Base-by-base conservation (phyloP, 1,140 invertebrate genomes). In the Diprion similis region DNA sequence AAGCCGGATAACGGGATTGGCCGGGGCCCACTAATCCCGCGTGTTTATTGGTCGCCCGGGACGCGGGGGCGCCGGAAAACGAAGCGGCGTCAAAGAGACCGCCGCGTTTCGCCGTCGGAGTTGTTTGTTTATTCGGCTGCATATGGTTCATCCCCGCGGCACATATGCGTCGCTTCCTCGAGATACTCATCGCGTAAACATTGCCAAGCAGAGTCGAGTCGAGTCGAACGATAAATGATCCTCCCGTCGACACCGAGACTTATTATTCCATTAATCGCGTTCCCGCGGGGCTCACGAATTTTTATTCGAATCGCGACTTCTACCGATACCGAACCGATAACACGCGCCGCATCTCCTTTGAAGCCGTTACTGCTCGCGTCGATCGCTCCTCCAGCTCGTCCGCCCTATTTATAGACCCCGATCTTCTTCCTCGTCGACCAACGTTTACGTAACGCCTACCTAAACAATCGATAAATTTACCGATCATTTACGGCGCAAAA, bases 61-160 rank as follows among this genome's bases (percentile, higher is more conserved):
- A 46, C 47, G 9, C 19, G 71, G 15, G 11, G 18, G 24, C 18
- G 65, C 65, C 17, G 15, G 66, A 15, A 46, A 70, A 46, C 13
- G 46, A 47, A 47, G n/a, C 46, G 65, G 17, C 37, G 11, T 73
- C 81, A 84, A 86, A 85, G 84, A 81, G 77, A 82, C 85, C 86
- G 85, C 11, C 51, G n/a, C 51, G 51, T 13, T 59, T 59, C 51
- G 9, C 24, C 51, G 51, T 59, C 51, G 11, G 51, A 59, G 51
- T 59, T 59, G 51, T 82, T 83, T 86, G 84, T 87, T 86, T 87
- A 87, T 86, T 79, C 76, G 81, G 72, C 83, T 82, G 78, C 86
- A 87, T 87, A 87, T 87, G 86, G 51, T 59, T 59, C n/a, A 59
- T 59, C 51, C 51, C 51, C 51, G 51, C 51, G 51, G 51, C 51